phyloP scores from a whole-genome alignment of 2,888 invertebrate genomes.

The Ecdyonurus torrentis region DNA sequence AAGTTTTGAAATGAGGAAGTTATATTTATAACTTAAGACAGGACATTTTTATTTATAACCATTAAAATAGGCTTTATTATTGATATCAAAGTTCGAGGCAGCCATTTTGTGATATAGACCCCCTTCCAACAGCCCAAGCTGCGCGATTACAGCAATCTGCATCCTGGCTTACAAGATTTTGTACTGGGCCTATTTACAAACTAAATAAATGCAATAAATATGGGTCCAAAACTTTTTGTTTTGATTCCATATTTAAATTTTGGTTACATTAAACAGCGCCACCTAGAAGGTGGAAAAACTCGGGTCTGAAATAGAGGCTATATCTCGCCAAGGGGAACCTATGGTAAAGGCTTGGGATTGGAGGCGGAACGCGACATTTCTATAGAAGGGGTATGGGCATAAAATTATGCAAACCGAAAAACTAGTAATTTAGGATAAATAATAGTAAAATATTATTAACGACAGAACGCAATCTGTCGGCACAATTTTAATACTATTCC shows the following conservation, averaged over 20 bases:
- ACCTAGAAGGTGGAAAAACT: neutral
- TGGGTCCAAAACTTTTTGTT: neutral
- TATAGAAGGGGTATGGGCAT: slow-evolving; percentile 4
- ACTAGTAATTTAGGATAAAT: neutral
- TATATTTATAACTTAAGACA: too few species aligned
- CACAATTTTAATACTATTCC: slow-evolving; percentile 15
- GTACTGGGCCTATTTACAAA: neutral
- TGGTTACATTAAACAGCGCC: slow-evolving; percentile 8
- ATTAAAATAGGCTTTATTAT: slow-evolving; percentile 4
- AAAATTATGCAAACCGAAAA: neutral
- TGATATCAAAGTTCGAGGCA: slow-evolving; percentile 3
- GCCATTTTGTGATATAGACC: slow-evolving; percentile 9
- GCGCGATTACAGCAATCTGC: slow-evolving; percentile 4
- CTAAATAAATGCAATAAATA: neutral
- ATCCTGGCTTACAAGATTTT: neutral
- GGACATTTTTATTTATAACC: too few species aligned
- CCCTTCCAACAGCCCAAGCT: slow-evolving; percentile 10
- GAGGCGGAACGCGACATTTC: slow-evolving; percentile 5
- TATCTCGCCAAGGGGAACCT: slow-evolving; percentile 3
- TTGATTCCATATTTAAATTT: slow-evolving; percentile 9
- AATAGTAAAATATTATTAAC: slow-evolving; percentile 5
- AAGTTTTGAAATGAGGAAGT: too few species aligned
- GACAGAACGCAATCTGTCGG: slow-evolving; percentile 17
- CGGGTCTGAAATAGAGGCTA: neutral
- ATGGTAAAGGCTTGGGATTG: neutral